A percentile compares a stretch with the other conserved stretches of the same genome.
Evolutionary conservation across 2,888 invertebrate genomes (phyloP).

Genomic region (Nomada hirtipes): DNA sequence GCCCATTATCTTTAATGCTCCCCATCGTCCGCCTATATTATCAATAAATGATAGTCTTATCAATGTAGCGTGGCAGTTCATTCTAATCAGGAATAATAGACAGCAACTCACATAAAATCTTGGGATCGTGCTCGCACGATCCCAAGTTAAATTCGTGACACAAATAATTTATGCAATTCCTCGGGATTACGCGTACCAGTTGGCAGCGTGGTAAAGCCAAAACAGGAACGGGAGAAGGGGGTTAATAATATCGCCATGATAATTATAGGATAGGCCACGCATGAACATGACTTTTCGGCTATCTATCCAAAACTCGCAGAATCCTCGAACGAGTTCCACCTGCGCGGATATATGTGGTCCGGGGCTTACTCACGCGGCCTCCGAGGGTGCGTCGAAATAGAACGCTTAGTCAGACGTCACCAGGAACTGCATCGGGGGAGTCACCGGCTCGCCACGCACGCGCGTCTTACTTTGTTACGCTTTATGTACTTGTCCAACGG

Average conservation of each 20-base stretch:
- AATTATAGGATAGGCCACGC: conserved; percentile 56
- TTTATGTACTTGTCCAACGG: conserved; percentile 50
- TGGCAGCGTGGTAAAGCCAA: conserved; percentile 37
- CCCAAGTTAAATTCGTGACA: background rate
- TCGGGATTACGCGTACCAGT: conserved; percentile 14
- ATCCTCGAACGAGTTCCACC: conserved; percentile 71
- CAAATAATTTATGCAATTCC: conserved; percentile 16
- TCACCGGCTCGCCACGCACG: conserved; percentile 61
- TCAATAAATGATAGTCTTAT: too few relatives aligned
- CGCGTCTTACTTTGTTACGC: conserved; percentile 62
- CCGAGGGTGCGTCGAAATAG: conserved; percentile 75
- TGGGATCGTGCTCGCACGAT: too few relatives aligned
- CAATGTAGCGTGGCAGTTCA: too few relatives aligned
- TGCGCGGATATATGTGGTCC: conserved; percentile 68
- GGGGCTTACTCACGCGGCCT: conserved; percentile 76
- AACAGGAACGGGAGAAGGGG: conserved; percentile 23
- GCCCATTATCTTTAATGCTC: too few relatives aligned
- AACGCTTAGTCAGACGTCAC: conserved; percentile 79
- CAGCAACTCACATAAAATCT: too few relatives aligned
- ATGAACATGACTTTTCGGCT: conserved; percentile 63
- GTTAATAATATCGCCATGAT: conserved; percentile 59
- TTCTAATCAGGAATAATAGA: too few relatives aligned
- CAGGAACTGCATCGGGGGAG: conserved; percentile 72
- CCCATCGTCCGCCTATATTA: too few relatives aligned
- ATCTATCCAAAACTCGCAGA: conserved; percentile 73